These are phyloP conservation scores for Microtus richardsoni DNA, from an alignment of 2,113 vertebrate species.

Conservation along the genomic window DNA sequence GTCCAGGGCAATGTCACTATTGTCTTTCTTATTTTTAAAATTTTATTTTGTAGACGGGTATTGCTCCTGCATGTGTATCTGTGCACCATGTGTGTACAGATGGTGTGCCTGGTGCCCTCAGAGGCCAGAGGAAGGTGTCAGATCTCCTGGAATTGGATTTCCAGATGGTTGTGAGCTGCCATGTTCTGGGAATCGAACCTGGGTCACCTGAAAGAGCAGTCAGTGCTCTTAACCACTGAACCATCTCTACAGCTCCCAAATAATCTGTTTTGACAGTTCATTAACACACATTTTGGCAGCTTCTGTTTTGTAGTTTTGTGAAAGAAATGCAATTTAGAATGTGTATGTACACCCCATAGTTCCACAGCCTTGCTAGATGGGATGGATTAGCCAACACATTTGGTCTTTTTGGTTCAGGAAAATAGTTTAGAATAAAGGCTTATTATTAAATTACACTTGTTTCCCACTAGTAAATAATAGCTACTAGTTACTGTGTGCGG, in stretches of 20 bases:
- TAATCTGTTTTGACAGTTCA: constrained; percentile 61
- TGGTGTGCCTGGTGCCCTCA: not conserved
- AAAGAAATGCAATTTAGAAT: constrained; percentile 19
- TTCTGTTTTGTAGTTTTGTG: constrained; percentile 50
- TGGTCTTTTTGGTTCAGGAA: not conserved
- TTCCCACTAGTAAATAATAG: constrained; percentile 50
- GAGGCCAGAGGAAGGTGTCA: not conserved
- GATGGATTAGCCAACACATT: not conserved
- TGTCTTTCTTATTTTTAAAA: not conserved
- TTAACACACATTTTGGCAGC: not conserved
- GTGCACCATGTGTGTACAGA: not conserved
- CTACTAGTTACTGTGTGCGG: not conserved
- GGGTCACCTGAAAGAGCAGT: not conserved
- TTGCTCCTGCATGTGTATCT: too few species aligned
- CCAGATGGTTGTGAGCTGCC: not conserved
- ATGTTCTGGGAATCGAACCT: not conserved
- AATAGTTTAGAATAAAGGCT: constrained; percentile 52
- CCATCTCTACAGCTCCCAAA: not conserved
- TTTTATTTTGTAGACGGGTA: not conserved
- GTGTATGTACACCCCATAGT: not conserved
- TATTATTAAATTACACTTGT: constrained; percentile 55
- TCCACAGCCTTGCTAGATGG: not conserved
- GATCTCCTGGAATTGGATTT: not conserved
- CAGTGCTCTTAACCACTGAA: not conserved
- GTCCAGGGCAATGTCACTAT: not conserved